phyloP scores from a whole-genome alignment of 1,140 invertebrate genomes.

The Aphelenchoides besseyi region DNA sequence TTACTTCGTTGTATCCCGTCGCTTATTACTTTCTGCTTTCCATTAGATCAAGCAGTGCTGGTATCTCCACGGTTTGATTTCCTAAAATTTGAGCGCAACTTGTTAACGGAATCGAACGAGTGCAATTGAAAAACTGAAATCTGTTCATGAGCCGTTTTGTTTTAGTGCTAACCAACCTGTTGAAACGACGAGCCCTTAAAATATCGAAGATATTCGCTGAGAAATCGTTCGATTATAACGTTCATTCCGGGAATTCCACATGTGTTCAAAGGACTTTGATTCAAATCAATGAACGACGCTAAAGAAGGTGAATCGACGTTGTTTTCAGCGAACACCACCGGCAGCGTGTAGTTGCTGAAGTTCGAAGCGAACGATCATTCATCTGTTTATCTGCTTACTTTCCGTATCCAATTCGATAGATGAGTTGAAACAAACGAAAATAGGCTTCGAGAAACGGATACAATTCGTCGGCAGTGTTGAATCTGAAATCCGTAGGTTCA shows the following conservation, averaged over 20 bases:
- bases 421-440: background rate
- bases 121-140: conserved; percentile 12
- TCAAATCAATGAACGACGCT: background rate
- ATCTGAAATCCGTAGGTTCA: background rate
- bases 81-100: background rate
- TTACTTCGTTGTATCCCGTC: background rate
- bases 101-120: background rate
- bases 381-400: too few relatives aligned
- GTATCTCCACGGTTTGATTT: background rate
- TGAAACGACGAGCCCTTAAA: background rate
- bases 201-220: background rate
- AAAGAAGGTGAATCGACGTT: background rate
- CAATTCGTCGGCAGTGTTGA: background rate
- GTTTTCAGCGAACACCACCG: conserved; percentile 9
- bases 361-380: too few relatives aligned
- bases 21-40: background rate
- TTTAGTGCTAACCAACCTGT: background rate
- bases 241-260: background rate
- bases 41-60: background rate
- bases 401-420: conserved; percentile 1
- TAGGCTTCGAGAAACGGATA: background rate
- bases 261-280: background rate
- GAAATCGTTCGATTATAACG: background rate
- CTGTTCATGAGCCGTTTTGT: too few relatives aligned
- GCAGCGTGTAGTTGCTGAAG: background rate